phyloP scores from a whole-genome alignment of 2,888 invertebrate genomes.

The Gerosis bhagava region DNA sequence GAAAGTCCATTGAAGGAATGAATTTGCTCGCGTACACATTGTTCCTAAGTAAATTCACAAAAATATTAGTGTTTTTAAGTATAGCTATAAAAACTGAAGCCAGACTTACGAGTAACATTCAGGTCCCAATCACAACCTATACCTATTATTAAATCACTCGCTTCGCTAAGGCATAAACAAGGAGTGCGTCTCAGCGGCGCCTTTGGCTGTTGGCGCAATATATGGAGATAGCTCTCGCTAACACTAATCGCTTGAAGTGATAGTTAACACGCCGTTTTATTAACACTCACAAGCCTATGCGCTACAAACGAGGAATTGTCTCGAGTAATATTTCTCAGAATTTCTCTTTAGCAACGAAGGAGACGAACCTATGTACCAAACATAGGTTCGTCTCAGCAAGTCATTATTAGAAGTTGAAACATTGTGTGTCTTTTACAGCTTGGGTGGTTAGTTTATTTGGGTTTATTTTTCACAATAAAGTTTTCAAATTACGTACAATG shows the following conservation, averaged over 20 bases:
- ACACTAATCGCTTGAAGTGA: constrained; percentile 28
- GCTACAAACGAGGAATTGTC: constrained; percentile 13
- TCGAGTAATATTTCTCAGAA: constrained; percentile 10
- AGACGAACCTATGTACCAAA: too few species aligned
- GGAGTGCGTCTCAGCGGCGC: constrained; percentile 37
- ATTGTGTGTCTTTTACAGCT: constrained; percentile 11
- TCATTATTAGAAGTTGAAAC: constrained; percentile 2
- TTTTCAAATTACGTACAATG: constrained; percentile 12
- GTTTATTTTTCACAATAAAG: constrained; percentile 3
- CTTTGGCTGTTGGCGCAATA: constrained; percentile 42
- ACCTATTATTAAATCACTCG: too few species aligned
- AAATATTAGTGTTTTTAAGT: too few species aligned
- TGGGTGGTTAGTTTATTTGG: constrained; percentile 5
- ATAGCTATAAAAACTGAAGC: too few species aligned
- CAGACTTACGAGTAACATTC: too few species aligned
- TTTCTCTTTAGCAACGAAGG: background rate
- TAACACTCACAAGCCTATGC: constrained; percentile 3
- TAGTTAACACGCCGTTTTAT: constrained; percentile 19
- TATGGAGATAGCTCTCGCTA: constrained; percentile 31
- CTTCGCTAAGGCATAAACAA: too few species aligned
- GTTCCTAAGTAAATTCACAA: too few species aligned
- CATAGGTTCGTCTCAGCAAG: background rate
- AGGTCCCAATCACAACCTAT: too few species aligned
- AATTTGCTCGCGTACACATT: too few species aligned
- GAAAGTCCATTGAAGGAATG: too few species aligned